Evolutionary conservation across 2,888 invertebrate genomes (phyloP).

Genomic region (Philereme transversata): DNA sequence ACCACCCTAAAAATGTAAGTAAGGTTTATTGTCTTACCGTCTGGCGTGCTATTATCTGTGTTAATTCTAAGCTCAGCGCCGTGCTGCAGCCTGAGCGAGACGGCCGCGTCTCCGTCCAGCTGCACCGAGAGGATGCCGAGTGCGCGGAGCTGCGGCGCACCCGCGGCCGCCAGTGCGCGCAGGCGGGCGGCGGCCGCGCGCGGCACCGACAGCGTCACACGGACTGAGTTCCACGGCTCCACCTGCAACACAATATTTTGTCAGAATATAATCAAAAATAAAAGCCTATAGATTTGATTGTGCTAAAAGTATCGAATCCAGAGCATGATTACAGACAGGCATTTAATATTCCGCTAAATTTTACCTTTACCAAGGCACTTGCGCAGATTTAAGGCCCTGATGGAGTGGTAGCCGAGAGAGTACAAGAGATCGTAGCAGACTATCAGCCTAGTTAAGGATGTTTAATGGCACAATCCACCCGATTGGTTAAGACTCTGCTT

Average conservation of each 20-base stretch:
- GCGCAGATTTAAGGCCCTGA: too few relatives aligned
- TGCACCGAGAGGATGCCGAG: slow-evolving; percentile 98
- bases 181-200: slow-evolving; percentile 96
- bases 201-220: slow-evolving; percentile 98
- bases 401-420: too few relatives aligned
- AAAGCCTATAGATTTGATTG: not conserved
- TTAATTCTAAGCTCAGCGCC: slow-evolving; percentile 73
- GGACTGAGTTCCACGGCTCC: slow-evolving; percentile 99
- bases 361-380: too few relatives aligned
- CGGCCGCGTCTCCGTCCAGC: slow-evolving; percentile 94
- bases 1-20: not conserved
- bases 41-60: slow-evolving; percentile 50
- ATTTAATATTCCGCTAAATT: not conserved
- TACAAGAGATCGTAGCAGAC: too few relatives aligned
- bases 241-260: slow-evolving; percentile 68
- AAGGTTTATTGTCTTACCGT: slow-evolving; percentile 23
- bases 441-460: too few relatives aligned
- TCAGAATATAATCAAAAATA: not conserved
- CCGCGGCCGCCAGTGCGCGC: slow-evolving; percentile 95
- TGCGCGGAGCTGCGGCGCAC: slow-evolving; percentile 93
- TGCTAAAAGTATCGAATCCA: too few relatives aligned
- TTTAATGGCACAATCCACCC: too few relatives aligned
- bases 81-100: slow-evolving; percentile 86
- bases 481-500: too few relatives aligned
- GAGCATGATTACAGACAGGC: too few relatives aligned